These are phyloP conservation scores for Daktulosphaira vitifoliae DNA, from an alignment of 1,140 invertebrate species.

Conservation along the genomic window DNA sequence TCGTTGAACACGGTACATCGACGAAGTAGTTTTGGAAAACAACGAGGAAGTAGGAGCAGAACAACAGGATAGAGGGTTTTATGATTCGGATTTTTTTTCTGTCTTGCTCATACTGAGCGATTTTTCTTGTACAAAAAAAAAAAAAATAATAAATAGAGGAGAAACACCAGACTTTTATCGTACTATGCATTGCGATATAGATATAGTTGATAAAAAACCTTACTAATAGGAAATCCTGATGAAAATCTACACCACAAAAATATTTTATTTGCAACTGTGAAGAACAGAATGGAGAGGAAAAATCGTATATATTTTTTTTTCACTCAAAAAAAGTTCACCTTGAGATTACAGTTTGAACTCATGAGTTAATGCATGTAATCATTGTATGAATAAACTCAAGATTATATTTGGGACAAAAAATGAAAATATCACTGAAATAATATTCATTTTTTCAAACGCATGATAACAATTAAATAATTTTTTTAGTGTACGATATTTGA, in stretches of 20 bases:
- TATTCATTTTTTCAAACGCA: no score
- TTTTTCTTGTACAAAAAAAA: conserved; percentile 29
- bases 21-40: conserved; percentile 12
- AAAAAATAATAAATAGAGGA: conserved; percentile 22
- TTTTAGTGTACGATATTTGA: no score
- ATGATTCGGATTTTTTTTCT: conserved; percentile 28
- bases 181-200: not conserved
- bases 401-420: no score
- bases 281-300: not conserved
- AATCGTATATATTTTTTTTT: conserved; percentile 29
- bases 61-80: conserved; percentile 26
- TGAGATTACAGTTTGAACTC: no score
- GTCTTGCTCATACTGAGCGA: conserved; percentile 13
- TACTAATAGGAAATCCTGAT: not conserved
- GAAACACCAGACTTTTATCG: not conserved
- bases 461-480: no score
- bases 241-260: conserved; percentile 29
- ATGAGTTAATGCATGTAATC: no score
- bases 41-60: conserved; percentile 9
- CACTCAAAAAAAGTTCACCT: conserved; percentile 4
- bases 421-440: no score
- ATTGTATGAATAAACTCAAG: no score
- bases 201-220: not conserved
- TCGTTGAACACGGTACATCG: conserved; percentile 1
- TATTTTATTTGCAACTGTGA: not conserved